Percentiles rank a stretch among this genome's conserved stretches.
Evolutionary conservation across 2,888 invertebrate species (phyloP).

Genomic region (Diarsia rubi): DNA sequence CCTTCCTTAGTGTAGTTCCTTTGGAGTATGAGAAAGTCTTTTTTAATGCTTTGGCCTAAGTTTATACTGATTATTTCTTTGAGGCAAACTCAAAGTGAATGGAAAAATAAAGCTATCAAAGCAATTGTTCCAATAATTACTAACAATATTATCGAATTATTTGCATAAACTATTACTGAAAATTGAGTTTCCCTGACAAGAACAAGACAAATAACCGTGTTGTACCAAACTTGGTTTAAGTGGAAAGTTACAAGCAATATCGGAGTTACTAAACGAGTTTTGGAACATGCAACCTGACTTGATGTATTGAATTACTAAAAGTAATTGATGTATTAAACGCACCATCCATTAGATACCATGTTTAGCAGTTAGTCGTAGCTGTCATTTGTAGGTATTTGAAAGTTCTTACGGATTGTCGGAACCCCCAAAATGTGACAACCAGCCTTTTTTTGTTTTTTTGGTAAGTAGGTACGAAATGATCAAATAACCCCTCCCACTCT

Average conservation of each 20-base stretch:
- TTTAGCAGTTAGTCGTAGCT: no score
- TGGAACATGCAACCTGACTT: constrained; percentile 44
- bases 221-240: constrained; percentile 21
- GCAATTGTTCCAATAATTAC: neutral
- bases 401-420: no score
- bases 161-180: constrained; percentile 9
- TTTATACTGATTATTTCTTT: neutral
- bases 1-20: neutral
- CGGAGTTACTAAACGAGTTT: constrained; percentile 26
- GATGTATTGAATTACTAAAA: constrained; percentile 34
- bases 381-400: no score
- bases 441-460: no score
- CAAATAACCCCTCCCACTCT: no score
- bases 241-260: constrained; percentile 49
- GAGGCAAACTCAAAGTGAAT: neutral
- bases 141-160: constrained; percentile 6
- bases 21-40: neutral
- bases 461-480: no score
- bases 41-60: neutral
- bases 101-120: neutral
- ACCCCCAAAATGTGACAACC: no score
- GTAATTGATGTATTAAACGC: neutral
- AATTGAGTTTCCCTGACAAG: constrained; percentile 33
- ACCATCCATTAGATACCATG: no score
- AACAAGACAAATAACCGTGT: constrained; percentile 22